Evolutionary conservation across 2,888 invertebrate species (phyloP).

Genomic region (Xestobium rufovillosum): DNA sequence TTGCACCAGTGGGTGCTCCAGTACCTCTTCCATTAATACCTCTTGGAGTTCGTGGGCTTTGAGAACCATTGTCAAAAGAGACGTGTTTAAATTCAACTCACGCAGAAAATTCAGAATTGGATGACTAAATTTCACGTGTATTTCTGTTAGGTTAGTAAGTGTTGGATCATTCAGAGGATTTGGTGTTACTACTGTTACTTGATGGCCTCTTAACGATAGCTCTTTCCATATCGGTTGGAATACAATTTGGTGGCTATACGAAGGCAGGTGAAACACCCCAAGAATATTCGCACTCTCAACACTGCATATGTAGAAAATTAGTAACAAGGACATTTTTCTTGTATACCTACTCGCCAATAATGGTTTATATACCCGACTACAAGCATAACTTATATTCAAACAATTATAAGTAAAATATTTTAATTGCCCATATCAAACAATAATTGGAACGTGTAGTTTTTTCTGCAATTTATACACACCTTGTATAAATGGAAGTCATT

Average conservation of each 20-base stretch:
- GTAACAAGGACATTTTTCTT: too few relatives aligned
- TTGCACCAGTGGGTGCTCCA: neutral
- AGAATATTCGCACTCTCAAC: slow-evolving; percentile 1
- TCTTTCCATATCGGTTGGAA: slow-evolving; percentile 31
- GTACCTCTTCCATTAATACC: neutral
- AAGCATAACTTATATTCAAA: too few relatives aligned
- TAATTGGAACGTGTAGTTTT: too few relatives aligned
- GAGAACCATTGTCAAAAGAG: neutral
- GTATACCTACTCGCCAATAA: too few relatives aligned
- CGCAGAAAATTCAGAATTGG: too few relatives aligned
- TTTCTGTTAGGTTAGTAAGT: slow-evolving; percentile 33
- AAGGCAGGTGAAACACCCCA: slow-evolving; percentile 8
- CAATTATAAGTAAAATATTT: too few relatives aligned
- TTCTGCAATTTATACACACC: too few relatives aligned
- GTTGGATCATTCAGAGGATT: slow-evolving; percentile 30
- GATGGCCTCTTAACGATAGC: slow-evolving; percentile 32
- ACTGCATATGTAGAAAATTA: too few relatives aligned
- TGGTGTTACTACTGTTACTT: slow-evolving; percentile 33
- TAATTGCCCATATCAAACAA: too few relatives aligned
- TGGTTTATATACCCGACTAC: too few relatives aligned
- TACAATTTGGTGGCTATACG: slow-evolving; percentile 21
- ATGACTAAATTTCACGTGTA: slow-evolving; percentile 27
- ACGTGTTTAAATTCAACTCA: neutral
- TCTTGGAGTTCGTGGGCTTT: too few relatives aligned
- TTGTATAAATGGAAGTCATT: too few relatives aligned